Percentiles rank a stretch among this genome's conserved stretches.
These are phyloP conservation scores for Apteryx owenii DNA, from an alignment of 2,113 vertebrate genomes.

Conservation along the genomic window DNA sequence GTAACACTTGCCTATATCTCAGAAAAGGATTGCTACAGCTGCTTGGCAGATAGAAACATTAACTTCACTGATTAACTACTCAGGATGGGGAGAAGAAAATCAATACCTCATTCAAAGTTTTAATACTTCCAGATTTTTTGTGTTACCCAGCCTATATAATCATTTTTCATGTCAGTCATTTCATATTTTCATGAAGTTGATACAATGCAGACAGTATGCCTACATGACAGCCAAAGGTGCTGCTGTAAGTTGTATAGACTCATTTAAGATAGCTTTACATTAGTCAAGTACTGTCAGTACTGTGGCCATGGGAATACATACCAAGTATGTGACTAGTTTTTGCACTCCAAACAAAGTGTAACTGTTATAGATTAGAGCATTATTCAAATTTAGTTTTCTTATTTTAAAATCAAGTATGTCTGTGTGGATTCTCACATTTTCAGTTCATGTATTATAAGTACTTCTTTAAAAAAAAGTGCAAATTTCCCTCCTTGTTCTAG, in stretches of 20 bases:
- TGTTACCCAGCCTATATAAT: background rate
- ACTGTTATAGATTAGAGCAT: background rate
- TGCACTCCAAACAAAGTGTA: background rate
- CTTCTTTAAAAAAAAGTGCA: background rate
- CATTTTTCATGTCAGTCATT: background rate
- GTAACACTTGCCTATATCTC: background rate
- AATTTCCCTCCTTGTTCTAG: background rate
- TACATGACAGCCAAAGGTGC: background rate
- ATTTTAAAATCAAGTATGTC: background rate
- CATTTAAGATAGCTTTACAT: background rate
- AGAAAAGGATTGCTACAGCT: background rate
- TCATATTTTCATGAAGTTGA: background rate
- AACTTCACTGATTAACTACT: background rate
- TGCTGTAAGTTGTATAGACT: background rate
- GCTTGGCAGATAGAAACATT: background rate
- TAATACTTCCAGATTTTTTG: background rate
- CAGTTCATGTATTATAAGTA: background rate
- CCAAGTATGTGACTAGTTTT: background rate
- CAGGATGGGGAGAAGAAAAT: background rate
- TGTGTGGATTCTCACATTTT: background rate
- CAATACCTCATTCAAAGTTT: background rate
- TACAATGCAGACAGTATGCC: background rate
- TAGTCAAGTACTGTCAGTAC: background rate
- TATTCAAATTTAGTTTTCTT: background rate
- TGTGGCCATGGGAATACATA: background rate